phyloP scores from a whole-genome alignment of 2,888 invertebrate genomes.

The Rhaphigaster nebulosa region DNA sequence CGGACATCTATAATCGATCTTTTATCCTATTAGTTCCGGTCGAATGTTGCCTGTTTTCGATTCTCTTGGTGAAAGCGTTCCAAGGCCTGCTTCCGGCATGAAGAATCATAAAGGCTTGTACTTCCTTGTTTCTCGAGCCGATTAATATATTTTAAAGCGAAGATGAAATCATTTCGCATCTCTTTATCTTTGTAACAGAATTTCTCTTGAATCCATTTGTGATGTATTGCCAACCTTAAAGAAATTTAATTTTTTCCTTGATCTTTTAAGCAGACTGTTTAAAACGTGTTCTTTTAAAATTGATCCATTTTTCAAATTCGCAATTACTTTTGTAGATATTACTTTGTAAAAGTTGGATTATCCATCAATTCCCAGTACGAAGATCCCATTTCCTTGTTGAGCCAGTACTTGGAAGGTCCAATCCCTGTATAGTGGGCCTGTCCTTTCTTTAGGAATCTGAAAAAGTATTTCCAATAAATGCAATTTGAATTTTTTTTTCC shows the following conservation, averaged over 20 bases:
- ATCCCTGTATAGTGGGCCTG: background rate
- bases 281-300: too few relatives aligned
- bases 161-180: too few relatives aligned
- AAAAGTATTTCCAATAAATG: too few relatives aligned
- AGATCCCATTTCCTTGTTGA: background rate
- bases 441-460: too few relatives aligned
- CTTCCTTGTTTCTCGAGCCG: background rate
- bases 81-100: constrained; percentile 3
- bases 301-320: too few relatives aligned
- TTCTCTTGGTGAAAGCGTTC: constrained; percentile 10
- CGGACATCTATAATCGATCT: background rate
- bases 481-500: background rate
- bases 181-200: too few relatives aligned
- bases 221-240: too few relatives aligned
- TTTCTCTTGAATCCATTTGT: background rate
- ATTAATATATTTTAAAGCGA: background rate
- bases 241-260: background rate
- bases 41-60: background rate
- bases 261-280: background rate
- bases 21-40: background rate
- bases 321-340: too few relatives aligned
- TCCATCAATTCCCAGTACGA: background rate
- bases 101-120: background rate
- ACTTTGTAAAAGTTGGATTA: too few relatives aligned
- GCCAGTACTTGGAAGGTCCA: background rate